These are phyloP conservation scores for Sinella curviseta DNA, from an alignment of 1,140 invertebrate genomes.

Conservation along the genomic window DNA sequence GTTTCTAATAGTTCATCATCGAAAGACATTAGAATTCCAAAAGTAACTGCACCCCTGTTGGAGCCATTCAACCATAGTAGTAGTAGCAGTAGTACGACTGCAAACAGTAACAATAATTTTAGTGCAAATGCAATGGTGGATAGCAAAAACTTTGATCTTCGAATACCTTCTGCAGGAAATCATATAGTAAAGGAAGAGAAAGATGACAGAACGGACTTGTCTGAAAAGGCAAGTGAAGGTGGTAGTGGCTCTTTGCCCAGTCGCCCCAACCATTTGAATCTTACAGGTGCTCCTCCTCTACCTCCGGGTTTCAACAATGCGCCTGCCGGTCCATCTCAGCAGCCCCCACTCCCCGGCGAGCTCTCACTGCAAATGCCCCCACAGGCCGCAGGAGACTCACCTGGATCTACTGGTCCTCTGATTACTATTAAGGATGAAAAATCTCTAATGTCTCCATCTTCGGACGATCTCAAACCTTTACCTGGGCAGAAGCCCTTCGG, in stretches of 20 bases:
- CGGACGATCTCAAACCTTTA: conserved; percentile 40
- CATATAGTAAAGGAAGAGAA: conserved; percentile 14
- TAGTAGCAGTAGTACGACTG: not conserved
- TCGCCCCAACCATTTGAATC: conserved; percentile 16
- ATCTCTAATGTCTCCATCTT: conserved; percentile 45
- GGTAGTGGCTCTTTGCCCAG: conserved; percentile 7
- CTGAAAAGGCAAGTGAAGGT: conserved; percentile 13
- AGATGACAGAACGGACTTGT: conserved; percentile 10
- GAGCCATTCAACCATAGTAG: conserved; percentile 1
- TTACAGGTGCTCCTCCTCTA: not conserved
- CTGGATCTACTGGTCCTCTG: conserved; percentile 24
- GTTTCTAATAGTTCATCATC: not conserved
- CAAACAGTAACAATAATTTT: not conserved
- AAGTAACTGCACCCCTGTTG: not conserved
- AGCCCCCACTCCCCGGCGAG: not conserved
- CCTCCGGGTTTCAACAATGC: not conserved
- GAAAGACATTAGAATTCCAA: conserved; percentile 18
- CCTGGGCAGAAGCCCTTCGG: conserved; percentile 7
- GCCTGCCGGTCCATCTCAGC: not conserved
- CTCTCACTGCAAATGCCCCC: conserved; percentile 25
- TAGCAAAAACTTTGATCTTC: conserved; percentile 7
- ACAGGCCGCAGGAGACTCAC: not conserved
- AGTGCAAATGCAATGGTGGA: conserved; percentile 19
- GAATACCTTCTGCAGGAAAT: not conserved
- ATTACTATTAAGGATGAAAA: conserved; percentile 49